Evolutionary conservation across 1,140 invertebrate species (phyloP), one percentile per base, ranked within the genome.

Genomic region (Spodoptera frugiperda): DNA sequence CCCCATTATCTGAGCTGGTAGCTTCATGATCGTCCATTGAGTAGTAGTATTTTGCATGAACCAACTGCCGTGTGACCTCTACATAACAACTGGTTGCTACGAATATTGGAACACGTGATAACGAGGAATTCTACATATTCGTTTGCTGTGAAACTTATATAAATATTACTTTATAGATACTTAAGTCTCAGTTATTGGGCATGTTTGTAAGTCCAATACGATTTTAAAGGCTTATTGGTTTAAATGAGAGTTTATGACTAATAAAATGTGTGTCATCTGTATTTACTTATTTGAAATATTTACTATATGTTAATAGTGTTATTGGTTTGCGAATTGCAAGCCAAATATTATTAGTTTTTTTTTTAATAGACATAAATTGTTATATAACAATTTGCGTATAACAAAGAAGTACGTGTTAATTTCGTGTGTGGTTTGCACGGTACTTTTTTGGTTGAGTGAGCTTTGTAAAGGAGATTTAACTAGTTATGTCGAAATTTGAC

Each of bases 271-370:
- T 75, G 72, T 65, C 72, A 75, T 33, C 57, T 44, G 2, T 75
- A 75, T 75, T 75, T 75, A 75, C 72, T 75, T 75, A 75, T 65
- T 75, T 54, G 11, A 76, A 71, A 19, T 76, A 79, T 79, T 79
- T 79, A 78, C 61, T 54, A 57, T 57, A 68, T 14, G 61, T 73
- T 78, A 81, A 81, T 63, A 81, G 70, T 78, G 46, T 68, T 68
- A 73, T 81, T 81, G 54, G 68, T 61, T 11, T 68, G 80, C 73
- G 77, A 81, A 81, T 51, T 76, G 80, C 54, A 76, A 61, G 77
- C 48, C 63, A 81, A 81, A 81, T 78, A 78, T 81, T 71, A 44
- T 71, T 53, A 39, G 68, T 71, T 44, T 71, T 71, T 73, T 72
- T 61, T 61, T 74, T 11, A 53, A 44, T 75, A 44, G 14, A 21